Percentiles rank a stretch among this genome's conserved stretches.
These are phyloP conservation scores for Apantesis nais DNA, from an alignment of 2,888 invertebrate species.

Conservation along the genomic window DNA sequence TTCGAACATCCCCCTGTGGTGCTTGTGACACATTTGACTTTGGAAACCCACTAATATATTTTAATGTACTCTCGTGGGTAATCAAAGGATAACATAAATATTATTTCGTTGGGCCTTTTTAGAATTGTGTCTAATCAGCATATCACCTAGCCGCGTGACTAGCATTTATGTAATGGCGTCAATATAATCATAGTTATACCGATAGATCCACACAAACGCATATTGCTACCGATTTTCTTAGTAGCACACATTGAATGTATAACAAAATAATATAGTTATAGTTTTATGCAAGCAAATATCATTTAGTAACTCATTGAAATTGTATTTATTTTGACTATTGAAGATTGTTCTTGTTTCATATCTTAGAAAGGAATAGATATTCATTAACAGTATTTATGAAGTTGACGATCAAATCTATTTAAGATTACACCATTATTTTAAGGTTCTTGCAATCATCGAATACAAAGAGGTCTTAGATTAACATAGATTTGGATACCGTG, in stretches of 20 bases:
- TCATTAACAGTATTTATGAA: background rate
- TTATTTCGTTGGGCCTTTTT: background rate
- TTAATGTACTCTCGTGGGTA: background rate
- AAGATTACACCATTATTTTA: background rate
- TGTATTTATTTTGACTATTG: background rate
- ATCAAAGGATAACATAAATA: background rate
- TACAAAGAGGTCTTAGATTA: background rate
- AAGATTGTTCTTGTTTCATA: background rate
- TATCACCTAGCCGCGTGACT: background rate
- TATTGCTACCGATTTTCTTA: constrained; percentile 21
- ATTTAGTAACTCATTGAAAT: background rate
- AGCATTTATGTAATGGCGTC: background rate
- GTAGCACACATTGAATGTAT: constrained; percentile 1
- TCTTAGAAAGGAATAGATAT: background rate
- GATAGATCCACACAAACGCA: constrained; percentile 13
- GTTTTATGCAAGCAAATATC: background rate
- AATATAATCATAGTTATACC: constrained; percentile 10
- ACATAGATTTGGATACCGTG: no score
- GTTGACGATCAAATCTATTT: background rate
- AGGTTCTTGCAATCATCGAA: background rate
- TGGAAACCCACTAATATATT: background rate
- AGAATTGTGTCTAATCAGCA: background rate
- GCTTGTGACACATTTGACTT: background rate
- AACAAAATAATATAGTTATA: background rate
- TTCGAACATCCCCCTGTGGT: background rate